A percentile compares a stretch with the other conserved stretches of the same genome.
Evolutionary conservation across 2,113 vertebrate species (phyloP).

Genomic region (Sturnira hondurensis): DNA sequence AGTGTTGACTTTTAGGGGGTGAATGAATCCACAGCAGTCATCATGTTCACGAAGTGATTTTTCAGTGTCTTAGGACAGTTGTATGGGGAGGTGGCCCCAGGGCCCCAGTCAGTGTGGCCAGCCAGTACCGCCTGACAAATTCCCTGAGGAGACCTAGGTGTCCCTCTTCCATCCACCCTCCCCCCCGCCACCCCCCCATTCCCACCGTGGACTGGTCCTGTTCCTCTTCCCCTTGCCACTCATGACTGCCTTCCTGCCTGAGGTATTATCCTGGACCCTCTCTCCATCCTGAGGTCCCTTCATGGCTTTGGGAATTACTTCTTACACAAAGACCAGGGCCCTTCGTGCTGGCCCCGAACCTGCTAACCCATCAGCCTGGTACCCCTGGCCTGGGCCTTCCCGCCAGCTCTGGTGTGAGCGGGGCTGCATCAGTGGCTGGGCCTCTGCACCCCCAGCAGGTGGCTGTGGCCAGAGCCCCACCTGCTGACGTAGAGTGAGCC

Average conservation of each 20-base stretch:
- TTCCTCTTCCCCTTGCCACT: background rate
- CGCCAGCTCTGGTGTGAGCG: background rate
- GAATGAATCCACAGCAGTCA: fast-evolving
- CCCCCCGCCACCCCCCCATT: too few relatives aligned
- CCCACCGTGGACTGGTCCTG: fast-evolving
- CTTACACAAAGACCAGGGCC: background rate
- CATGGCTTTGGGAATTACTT: background rate
- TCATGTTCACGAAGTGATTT: fast-evolving
- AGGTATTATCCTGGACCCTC: background rate
- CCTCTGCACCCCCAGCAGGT: background rate
- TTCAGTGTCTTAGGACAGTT: background rate
- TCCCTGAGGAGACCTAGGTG: fast-evolving
- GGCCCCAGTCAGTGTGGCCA: too few relatives aligned
- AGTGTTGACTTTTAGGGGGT: too few relatives aligned
- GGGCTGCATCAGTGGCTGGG: background rate
- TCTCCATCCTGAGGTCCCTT: background rate
- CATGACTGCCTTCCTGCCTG: background rate
- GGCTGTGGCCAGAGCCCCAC: fast-evolving
- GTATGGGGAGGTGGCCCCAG: fast-evolving
- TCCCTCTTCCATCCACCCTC: fast-evolving
- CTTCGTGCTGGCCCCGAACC: background rate
- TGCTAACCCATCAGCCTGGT: background rate
- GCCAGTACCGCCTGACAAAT: too few relatives aligned
- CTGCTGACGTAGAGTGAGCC: fast-evolving
- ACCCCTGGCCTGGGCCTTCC: background rate